phyloP scores from a whole-genome alignment of 2,113 vertebrate species.

The Otis tarda region DNA sequence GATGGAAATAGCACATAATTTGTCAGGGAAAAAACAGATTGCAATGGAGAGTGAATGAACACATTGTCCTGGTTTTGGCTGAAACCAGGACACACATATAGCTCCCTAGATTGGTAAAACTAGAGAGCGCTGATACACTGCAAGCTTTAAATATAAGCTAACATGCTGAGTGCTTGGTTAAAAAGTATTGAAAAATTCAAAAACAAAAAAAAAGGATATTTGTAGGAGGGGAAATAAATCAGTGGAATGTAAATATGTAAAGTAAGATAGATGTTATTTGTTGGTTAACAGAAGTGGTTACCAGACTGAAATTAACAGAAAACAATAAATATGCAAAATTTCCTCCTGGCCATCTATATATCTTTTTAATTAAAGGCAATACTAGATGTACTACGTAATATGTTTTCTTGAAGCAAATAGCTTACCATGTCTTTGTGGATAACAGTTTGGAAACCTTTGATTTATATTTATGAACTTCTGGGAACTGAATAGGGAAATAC shows the following conservation, averaged over 20 bases:
- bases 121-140: not conserved
- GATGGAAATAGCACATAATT: not conserved
- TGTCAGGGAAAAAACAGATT: not conserved
- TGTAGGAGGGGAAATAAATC: no score
- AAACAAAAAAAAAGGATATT: fast-evolving
- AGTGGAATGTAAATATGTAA: not conserved
- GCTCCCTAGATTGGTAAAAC: not conserved
- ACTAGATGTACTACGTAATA: not conserved
- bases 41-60: not conserved
- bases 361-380: not conserved
- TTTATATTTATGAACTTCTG: not conserved
- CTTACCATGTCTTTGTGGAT: not conserved
- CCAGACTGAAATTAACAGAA: not conserved
- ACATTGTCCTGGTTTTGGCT: no score
- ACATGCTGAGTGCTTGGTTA: not conserved
- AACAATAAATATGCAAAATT: not conserved
- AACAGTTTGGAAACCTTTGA: not conserved
- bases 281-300: not conserved
- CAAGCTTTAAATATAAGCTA: not conserved
- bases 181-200: not conserved
- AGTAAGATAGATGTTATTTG: not conserved
- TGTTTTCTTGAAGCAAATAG: not conserved
- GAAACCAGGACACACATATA: not conserved
- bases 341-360: fast-evolving
- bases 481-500: not conserved